Evolutionary conservation across 2,797 vertebrate species (phyloP), one percentile per base, ranked within the genome.

Genomic region (Alfaro cultratus): DNA sequence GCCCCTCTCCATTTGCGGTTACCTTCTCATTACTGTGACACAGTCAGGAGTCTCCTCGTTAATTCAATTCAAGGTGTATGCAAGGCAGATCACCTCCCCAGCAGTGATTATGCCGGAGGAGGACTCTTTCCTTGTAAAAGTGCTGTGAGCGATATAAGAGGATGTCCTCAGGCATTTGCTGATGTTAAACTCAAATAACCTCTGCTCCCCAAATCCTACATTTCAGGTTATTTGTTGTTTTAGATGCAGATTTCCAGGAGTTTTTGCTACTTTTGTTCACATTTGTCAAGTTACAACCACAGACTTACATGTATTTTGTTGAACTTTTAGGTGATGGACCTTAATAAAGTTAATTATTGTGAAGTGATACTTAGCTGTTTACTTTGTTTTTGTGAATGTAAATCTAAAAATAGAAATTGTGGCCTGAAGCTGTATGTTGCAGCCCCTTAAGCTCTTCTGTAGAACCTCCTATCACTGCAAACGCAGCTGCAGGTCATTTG

Each of bases 41-140:
- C 90, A 77, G 86, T 76, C 34, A 87, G 89, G 82, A 75, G 77
- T 80, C 88, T 89, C 75, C 87, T 92, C 87, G 88, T 94, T 93
- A 91, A 89, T 91, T 92, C 77, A 49, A 83, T 87, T 91, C 87
- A 83, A 91, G 79, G 75, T 85, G 74, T 83, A 86, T 68, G 68
- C 36, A 64, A 81, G 82, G 83, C 79, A 77, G 86, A 87, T 80
- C 81, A 81, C 68, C 70, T 80, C 78, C 39, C 51, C 73, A 34
- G 31, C 49, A 13, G 73, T 74, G 73, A 71, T 21, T 2, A 73
- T n/a, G 47, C 76, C 73, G 26, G 34, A 72, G 75, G 76, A 84
- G 4, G 49, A 36, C 68, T 72, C 57, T 78, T 76, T 49, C 49
- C 46, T 76, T n/a, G 73, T 77, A 34, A 74, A 73, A 81, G 87